Evolutionary conservation across 2,113 vertebrate species (phyloP), one percentile per base, ranked within the genome.

Genomic region (Menidia beryllina): DNA sequence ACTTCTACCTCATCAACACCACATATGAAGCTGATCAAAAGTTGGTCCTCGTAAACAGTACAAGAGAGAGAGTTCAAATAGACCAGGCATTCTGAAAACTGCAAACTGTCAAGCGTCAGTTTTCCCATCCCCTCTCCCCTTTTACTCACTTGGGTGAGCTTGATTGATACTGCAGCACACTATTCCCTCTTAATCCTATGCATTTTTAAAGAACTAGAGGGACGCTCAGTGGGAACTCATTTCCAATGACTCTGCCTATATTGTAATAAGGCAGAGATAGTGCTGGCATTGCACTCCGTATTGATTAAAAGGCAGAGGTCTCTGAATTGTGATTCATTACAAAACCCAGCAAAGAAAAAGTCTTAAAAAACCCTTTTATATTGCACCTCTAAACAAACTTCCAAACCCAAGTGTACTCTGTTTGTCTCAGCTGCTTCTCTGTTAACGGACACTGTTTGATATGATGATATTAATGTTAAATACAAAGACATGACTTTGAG

Each of bases 181-280:
- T 49, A 23, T 87, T 91, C 87, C 72, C 61, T 77, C 80, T 88
- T 92, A 91, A 92, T 91, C 88, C 89, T 73, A 90, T 93, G 90
- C 90, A 93, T 94, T 93, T 94, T 93, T 93, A 91, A 94, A 92
- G 82, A 91, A 88, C 68, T 79, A 54, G 59, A 59, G 59, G 45
- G 81, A 84, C 51, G 49, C 82, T 69, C 27, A 76, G 81, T 81
- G 64, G 75, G 81, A 91, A 86, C 83, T 90, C 86, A 91, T 91
- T 92, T 90, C 79, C 82, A 91, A 77, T 74, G 75, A 67, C 86
- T 88, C 52, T 69, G 64, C 82, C 81, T 65, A 48, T 86, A 78
- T 86, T 88, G 86, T 88, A 91, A 91, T 88, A 82, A 84, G 82
- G 73, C 56, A 77, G 52, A 86, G 82, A 91, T 85, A 86, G 84